These are phyloP conservation scores for Oithona nana DNA, from an alignment of 2,888 invertebrate species.

Conservation along the genomic window DNA sequence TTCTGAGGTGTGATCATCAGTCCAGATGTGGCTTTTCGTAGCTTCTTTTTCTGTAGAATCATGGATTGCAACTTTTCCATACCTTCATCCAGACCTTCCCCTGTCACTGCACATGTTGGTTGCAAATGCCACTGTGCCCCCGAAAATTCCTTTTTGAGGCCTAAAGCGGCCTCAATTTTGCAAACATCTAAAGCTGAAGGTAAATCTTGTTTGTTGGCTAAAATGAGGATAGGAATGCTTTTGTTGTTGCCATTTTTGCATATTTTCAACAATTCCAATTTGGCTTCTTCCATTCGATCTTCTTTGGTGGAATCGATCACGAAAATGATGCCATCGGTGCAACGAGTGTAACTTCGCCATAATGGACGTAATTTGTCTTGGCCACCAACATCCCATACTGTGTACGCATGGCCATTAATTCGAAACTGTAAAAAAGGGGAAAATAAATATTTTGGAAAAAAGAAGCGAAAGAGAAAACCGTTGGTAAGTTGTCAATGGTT, in stretches of 20 bases:
- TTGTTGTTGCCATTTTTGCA: slow-evolving; percentile 37
- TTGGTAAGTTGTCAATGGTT: too few species aligned
- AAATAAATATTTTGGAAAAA: too few species aligned
- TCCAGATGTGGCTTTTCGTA: background rate
- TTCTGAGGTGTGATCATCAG: background rate
- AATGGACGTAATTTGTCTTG: slow-evolving; percentile 21
- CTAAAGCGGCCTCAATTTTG: slow-evolving; percentile 50
- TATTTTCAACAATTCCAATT: slow-evolving; percentile 82
- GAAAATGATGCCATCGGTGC: slow-evolving; percentile 21
- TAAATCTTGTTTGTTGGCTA: slow-evolving; percentile 35
- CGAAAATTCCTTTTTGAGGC: slow-evolving; percentile 56
- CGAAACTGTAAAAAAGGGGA: background rate
- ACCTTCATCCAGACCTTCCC: slow-evolving; percentile 87
- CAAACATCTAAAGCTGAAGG: slow-evolving; percentile 27
- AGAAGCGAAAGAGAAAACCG: too few species aligned
- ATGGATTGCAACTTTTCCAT: slow-evolving; percentile 83
- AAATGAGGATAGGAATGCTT: slow-evolving; percentile 30
- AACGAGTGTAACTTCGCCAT: slow-evolving; percentile 21
- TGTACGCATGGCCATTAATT: slow-evolving; percentile 18
- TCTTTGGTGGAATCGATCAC: slow-evolving; percentile 20
- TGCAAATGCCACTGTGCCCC: slow-evolving; percentile 67
- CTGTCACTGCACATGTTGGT: slow-evolving; percentile 89
- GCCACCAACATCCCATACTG: slow-evolving; percentile 21
- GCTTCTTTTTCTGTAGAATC: slow-evolving; percentile 74
- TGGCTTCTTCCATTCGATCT: slow-evolving; percentile 27